phyloP scores from a whole-genome alignment of 2,797 vertebrate species.

The Danionella dracula region DNA sequence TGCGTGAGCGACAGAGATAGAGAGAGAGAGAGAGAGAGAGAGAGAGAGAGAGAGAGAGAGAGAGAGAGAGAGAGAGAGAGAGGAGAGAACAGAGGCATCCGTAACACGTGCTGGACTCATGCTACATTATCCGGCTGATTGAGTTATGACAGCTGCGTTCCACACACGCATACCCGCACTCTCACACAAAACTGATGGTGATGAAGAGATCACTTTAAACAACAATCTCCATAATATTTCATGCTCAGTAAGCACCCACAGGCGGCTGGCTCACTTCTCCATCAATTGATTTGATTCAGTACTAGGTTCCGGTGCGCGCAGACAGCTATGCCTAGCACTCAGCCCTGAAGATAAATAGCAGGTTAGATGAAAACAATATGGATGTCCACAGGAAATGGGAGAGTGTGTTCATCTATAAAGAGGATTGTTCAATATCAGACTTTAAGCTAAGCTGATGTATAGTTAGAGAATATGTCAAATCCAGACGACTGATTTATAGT shows the following conservation, averaged over 20 bases:
- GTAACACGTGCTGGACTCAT: constrained; percentile 54
- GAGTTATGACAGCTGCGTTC: constrained; percentile 98
- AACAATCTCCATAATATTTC: constrained; percentile 99
- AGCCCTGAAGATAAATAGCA: constrained; percentile 99
- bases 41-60: too few relatives aligned
- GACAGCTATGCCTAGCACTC: constrained; percentile 64
- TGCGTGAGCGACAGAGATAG: too few relatives aligned
- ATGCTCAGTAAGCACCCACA: constrained; percentile 83
- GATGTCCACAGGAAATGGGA: constrained; percentile 99
- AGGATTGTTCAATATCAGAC: constrained; percentile 88
- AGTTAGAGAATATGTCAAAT: constrained; percentile 66
- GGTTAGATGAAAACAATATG: constrained; percentile 98
- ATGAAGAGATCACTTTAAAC: constrained; percentile 99
- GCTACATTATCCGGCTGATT: constrained; percentile 91
- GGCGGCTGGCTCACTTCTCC: constrained; percentile 95
- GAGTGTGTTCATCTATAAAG: constrained; percentile 66
- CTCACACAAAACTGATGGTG: constrained; percentile 73
- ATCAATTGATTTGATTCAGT: constrained; percentile 99
- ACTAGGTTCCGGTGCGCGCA: constrained; percentile 78
- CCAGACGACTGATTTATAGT: too few relatives aligned
- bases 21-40: too few relatives aligned
- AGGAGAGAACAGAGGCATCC: too few relatives aligned
- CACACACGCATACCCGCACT: constrained; percentile 58
- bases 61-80: too few relatives aligned
- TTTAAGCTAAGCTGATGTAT: constrained; percentile 75